Base-by-base conservation (phyloP, 2,113 vertebrate genomes). In the Thamnophis sirtalis region DNA sequence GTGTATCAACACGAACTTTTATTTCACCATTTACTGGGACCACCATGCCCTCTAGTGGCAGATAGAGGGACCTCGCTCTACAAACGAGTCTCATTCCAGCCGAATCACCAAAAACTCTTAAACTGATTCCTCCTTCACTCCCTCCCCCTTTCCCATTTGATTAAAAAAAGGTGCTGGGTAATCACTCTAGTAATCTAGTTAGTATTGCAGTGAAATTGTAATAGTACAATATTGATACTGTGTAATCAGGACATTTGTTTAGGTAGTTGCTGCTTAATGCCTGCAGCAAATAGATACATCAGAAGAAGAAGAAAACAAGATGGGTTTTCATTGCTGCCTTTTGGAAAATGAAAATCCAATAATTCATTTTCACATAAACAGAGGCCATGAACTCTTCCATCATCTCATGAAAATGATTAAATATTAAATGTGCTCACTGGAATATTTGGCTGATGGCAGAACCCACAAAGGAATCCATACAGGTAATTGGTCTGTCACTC, bases 31-130 rank as follows among this genome's bases (percentile, higher is more conserved):
- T 96, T 94, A 88, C 73, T 95, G n/a, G 92, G 90, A 53, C 91
- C 93, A 90, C 49, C 87, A 3, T 90, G 91, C 96, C 95, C 95
- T 95, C 96, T 95, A 56, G 95, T 96, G 97, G 94, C 19, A 5
- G 63, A 21, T 51, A 63, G 2, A 10, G 49, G 49, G 26, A 89
- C n/a, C 24, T 1, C 28, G 13, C 11, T 60, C 53, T 53, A 9
- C 9, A 92, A 85, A 17, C 9, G 1, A 68, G 3, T 17, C 38
- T 54, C 9, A 1, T 0, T 55, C 6, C 48, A 4, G 24, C 9
- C 56, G 51, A 58, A 87, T 53, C 53, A 55, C 55, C 10, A 2
- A 28, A 28, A 87, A 55, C 53, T n/a, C 24, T 88, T 85, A 10
- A 15, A 0, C 0, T 24, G n/a, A 9, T 33, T 51, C 26, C 9